Conservation (phyloP, 1,140 invertebrate genomes). For the Leptopilina boulardi region DNA sequence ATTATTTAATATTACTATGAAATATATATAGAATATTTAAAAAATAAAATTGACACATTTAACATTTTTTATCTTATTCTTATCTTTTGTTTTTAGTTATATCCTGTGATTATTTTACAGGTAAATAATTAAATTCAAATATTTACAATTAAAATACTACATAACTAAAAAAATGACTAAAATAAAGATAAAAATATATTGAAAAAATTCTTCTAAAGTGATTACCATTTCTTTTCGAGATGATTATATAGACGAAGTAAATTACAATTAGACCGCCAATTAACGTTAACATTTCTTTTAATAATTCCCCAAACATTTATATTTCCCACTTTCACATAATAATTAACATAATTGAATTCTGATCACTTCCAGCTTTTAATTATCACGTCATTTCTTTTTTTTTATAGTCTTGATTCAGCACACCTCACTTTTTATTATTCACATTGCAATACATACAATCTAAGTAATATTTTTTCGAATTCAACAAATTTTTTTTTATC, state of each 20-base stretch:
- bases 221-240: constrained; percentile 69
- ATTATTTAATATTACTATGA: too few species aligned
- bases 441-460: background rate
- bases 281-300: constrained; percentile 70
- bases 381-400: constrained; percentile 15
- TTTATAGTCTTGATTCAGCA: background rate
- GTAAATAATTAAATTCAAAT: too few species aligned
- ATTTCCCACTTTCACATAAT: constrained; percentile 34
- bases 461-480: background rate
- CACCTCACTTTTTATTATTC: background rate
- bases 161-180: too few species aligned
- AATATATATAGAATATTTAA: too few species aligned
- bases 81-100: too few species aligned
- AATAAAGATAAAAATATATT: too few species aligned
- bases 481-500: too few species aligned
- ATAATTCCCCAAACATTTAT: constrained; percentile 67
- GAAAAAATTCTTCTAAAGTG: constrained; percentile 29
- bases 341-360: constrained; percentile 19
- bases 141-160: too few species aligned
- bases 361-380: background rate
- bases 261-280: constrained; percentile 69
- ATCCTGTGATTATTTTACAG: too few species aligned
- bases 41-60: background rate
- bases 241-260: constrained; percentile 69
- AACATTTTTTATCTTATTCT: background rate